Evolutionary conservation across 2,113 vertebrate genomes (phyloP), one percentile per base, ranked within the genome.

Genomic region (Caretta caretta): DNA sequence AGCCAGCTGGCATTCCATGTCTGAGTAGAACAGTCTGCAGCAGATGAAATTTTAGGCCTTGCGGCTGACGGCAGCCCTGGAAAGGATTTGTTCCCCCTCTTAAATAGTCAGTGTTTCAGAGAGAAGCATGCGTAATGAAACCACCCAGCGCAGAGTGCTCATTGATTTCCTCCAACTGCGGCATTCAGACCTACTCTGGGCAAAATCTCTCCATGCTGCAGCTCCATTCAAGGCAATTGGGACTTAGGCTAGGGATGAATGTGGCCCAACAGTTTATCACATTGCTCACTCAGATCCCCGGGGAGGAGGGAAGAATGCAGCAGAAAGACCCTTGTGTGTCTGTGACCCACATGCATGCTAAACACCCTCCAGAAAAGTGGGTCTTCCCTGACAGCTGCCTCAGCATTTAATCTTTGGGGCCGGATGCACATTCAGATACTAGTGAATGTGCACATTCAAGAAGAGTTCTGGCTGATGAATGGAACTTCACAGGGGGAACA

Each of bases 391-490:
- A 56, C 38, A 42, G 80, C 46, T 80, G 75, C 91, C 75, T 29
- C 31, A 25, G 65, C 72, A 38, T 84, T 29, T 84, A 84, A 85
- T 80, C 31, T 49, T 27, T 27, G 80, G 54, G 69, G 42, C 86
- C 29, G 31, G 79, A 56, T 50, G 49, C 78, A 31, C 78, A 80
- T 80, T 49, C 46, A 49, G 20, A 50, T 49, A 57, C 50, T 29
- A 84, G 54, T 25, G 46, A 62, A 38, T 14, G 75, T 49, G 31
- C 57, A 48, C 57, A 57, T 80, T 57, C 86, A 80, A 27, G 14
- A 62, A 53, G 27, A 53, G 56, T 65, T 83, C 85, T 27, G 53
- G 53, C 56, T 92, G 91, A 89, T 85, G 50, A 93, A 93, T 85
- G 91, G 75, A 22, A 72, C 54, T 84, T 56, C 75, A 25, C 10